Evolutionary conservation across 64 coral and sea anemone genomes (phyloP).

Genomic region (Pachyseris speciosa): DNA sequence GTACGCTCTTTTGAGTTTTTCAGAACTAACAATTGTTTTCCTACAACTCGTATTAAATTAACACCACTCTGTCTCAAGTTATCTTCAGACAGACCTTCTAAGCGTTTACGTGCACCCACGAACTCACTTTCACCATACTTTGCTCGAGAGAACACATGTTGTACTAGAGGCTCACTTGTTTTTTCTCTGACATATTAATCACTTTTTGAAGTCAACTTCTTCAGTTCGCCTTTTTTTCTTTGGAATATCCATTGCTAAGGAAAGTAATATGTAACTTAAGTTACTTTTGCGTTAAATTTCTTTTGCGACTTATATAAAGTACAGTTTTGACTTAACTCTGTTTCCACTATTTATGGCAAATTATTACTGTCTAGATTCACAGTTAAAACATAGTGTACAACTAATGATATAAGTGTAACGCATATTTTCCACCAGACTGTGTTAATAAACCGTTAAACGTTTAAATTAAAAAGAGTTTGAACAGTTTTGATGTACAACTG

Average conservation of each 20-base stretch:
- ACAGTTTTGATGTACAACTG: too few relatives aligned
- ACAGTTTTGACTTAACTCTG: not conserved
- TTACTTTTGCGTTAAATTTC: not conserved
- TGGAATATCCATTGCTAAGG: constrained; percentile 57
- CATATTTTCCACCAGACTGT: too few relatives aligned
- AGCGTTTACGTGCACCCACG: not conserved
- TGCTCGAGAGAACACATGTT: constrained; percentile 9
- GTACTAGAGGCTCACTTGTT: constrained; percentile 28
- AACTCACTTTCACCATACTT: constrained; percentile 27
- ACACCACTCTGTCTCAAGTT: constrained; percentile 40
- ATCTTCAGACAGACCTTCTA: constrained; percentile 29
- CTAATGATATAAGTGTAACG: too few relatives aligned
- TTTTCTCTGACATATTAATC: constrained; percentile 44
- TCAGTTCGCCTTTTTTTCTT: constrained; percentile 42
- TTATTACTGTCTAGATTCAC: too few relatives aligned
- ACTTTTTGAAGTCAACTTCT: constrained; percentile 43
- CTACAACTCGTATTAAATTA: constrained; percentile 46
- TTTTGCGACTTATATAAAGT: not conserved
- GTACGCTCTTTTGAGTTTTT: constrained; percentile 42
- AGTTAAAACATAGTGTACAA: too few relatives aligned
- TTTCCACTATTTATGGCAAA: too few relatives aligned
- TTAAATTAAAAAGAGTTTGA: too few relatives aligned
- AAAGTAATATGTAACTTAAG: not conserved
- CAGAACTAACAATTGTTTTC: constrained; percentile 31
- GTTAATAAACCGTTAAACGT: too few relatives aligned